Evolutionary conservation across 2,888 invertebrate species (phyloP).

Genomic region (Ypsolopha scabrella): DNA sequence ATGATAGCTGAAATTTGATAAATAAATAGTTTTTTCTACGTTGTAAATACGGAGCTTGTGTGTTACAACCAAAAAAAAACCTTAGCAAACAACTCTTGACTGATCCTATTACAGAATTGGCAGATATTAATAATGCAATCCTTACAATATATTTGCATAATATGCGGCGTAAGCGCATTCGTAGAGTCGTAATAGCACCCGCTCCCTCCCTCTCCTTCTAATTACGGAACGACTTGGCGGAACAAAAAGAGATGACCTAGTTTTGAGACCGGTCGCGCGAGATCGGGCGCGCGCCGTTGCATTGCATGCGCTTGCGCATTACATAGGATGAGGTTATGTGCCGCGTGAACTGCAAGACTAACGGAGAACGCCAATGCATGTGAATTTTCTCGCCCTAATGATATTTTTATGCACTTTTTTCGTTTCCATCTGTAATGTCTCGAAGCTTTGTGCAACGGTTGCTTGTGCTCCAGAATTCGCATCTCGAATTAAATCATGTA

Average conservation of each 20-base stretch:
- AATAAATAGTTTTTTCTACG: too few species aligned
- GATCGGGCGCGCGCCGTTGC: constrained; percentile 66
- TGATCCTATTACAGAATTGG: neutral
- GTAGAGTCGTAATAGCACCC: neutral
- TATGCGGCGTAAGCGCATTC: neutral
- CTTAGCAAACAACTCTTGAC: too few species aligned
- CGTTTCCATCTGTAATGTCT: constrained; percentile 39
- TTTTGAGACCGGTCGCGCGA: constrained; percentile 65
- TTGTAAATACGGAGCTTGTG: too few species aligned
- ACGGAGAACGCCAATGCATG: constrained; percentile 53
- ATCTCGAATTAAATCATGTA: too few species aligned
- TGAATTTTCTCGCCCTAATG: constrained; percentile 68
- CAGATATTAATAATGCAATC: neutral
- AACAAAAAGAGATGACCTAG: constrained; percentile 71
- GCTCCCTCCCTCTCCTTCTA: constrained; percentile 24
- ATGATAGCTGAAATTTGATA: too few species aligned
- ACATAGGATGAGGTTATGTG: constrained; percentile 65
- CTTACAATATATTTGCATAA: constrained; percentile 1
- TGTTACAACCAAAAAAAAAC: too few species aligned
- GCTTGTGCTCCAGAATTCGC: neutral
- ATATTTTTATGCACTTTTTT: constrained; percentile 53
- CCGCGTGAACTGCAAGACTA: constrained; percentile 40
- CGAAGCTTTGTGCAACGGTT: constrained; percentile 45
- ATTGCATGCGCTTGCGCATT: constrained; percentile 30
- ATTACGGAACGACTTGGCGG: constrained; percentile 65